Conservation (phyloP, 2,113 vertebrate genomes). For the Cyphomyrus plagiostoma region DNA sequence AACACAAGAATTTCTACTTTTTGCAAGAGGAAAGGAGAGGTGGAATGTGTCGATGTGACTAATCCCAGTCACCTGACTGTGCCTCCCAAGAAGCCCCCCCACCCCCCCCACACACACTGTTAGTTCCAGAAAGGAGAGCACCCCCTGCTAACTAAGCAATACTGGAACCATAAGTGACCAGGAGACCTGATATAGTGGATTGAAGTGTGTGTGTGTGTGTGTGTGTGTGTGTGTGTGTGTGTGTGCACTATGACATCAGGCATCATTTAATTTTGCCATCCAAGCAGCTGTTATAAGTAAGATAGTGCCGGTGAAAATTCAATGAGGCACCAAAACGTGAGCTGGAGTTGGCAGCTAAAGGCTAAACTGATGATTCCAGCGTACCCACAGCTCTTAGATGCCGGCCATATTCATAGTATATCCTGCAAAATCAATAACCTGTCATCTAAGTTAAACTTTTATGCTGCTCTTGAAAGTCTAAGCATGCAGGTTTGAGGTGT, state of each 20-base stretch:
- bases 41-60: not conserved
- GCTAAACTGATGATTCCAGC: not conserved
- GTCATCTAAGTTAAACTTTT: conserved; percentile 1
- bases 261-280: not conserved
- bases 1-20: not conserved
- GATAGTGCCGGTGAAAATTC: not conserved
- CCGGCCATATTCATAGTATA: conserved; percentile 49
- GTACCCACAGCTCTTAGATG: conserved; percentile 3
- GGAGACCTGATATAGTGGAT: not conserved
- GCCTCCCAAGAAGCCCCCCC: not conserved
- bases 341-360: not conserved
- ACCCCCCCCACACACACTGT: too few relatives aligned
- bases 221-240: not conserved
- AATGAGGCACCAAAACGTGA: too few relatives aligned
- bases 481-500: conserved; percentile 34
- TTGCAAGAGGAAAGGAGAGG: not conserved
- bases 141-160: not conserved
- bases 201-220: not conserved
- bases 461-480: conserved; percentile 40
- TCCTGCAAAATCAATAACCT: conserved; percentile 47
- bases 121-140: not conserved
- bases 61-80: not conserved
- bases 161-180: not conserved
- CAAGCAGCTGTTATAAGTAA: not conserved
- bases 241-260: not conserved